Evolutionary conservation across 2,888 invertebrate genomes (phyloP), one percentile per base, ranked within the genome.

Genomic region (Acanthosepion esculentum): DNA sequence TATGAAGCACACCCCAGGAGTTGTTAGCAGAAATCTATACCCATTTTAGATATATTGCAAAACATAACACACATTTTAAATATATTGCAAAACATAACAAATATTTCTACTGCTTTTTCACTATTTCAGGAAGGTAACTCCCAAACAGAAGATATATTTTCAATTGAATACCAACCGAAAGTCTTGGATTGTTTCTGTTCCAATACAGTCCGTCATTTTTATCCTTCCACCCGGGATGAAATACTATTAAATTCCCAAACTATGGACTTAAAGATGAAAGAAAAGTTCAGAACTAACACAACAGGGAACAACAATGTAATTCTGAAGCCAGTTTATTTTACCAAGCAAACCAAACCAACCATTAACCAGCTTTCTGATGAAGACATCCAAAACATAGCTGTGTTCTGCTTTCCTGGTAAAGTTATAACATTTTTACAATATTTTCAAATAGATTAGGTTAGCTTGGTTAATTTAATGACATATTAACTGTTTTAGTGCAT

Each of bases 361-460:
- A 33, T 33, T 12, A 78, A 78, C 15, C 97, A 97, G 8, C 95
- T 97, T 18, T 96, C 96, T 33, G 96, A 96, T 94, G 97, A 97
- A 91, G 96, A 96, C 41, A 96, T 97, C 12, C 96, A 96, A 41
- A 96, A 97, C 12, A 96, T 97, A 94, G 95, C 96, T 29, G 95
- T 96, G 18, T 96, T 97, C 94, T 97, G 97, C 95, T 97, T 96
- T 95, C 97, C 97, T 95, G 97, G 97, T 97, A 93, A 94, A 91
- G n/a, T n/a, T 55, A 41, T 41, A 41, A 41, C 41, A 41, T 41
- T 41, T 41, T 41, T 41, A 41, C 41, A 41, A 41, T 41, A 41
- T 41, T 41, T 41, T 41, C 41, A 41, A 41, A 41, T 41, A 41
- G 41, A 41, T 41, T 41, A 41, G 41, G 41, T 41, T 41, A 41